A percentile compares a stretch with the other conserved stretches of the same genome.
Conservation (phyloP, 2,888 invertebrate species). For the Eudemis profundana region DNA sequence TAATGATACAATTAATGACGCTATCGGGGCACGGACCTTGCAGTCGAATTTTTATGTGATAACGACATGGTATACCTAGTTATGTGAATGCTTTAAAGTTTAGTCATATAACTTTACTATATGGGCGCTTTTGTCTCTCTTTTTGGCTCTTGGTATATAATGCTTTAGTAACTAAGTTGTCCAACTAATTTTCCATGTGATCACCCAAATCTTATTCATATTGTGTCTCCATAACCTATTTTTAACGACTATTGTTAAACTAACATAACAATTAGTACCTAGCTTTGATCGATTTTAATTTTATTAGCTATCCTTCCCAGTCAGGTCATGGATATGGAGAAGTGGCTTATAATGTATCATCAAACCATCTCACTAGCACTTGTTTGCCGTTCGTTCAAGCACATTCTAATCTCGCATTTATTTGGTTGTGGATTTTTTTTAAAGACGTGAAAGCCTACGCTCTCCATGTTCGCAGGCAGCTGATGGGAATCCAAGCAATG, state of each 20-base stretch:
- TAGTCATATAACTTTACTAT: neutral
- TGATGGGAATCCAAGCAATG: constrained; percentile 77
- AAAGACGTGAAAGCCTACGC: constrained; percentile 82
- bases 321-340: constrained; percentile 21
- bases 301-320: neutral
- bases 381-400: constrained; percentile 3
- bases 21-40: constrained; percentile 18
- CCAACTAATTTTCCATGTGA: neutral
- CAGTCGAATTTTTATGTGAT: constrained; percentile 15
- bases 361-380: constrained; percentile 6
- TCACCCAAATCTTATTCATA: neutral
- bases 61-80: neutral
- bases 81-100: neutral
- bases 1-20: constrained; percentile 5
- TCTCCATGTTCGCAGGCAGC: constrained; percentile 75
- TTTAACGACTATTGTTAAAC: neutral
- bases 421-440: constrained; percentile 49
- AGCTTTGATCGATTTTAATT: neutral
- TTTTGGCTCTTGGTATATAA: neutral
- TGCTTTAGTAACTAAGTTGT: neutral
- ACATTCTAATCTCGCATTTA: constrained; percentile 10
- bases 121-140: neutral
- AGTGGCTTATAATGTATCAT: neutral
- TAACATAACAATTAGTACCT: neutral
- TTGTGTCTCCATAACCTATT: too few species aligned